Evolutionary conservation across 2,797 vertebrate species (phyloP).

Genomic region (Bufotes viridis): DNA sequence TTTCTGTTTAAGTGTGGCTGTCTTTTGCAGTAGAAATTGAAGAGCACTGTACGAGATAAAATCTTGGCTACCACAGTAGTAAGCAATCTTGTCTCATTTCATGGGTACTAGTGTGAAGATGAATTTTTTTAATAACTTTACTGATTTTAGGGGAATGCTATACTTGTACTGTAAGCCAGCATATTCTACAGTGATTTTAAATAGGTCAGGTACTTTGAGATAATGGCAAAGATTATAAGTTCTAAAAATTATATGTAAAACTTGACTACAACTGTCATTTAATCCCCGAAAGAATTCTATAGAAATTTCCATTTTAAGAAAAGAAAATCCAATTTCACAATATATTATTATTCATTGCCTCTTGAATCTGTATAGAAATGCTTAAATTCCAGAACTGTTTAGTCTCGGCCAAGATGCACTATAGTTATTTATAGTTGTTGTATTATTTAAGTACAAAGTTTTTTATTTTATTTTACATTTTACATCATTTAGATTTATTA

Average conservation of each 20-base stretch:
- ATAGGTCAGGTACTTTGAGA: conserved; percentile 27
- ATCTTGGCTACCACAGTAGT: conserved; percentile 9
- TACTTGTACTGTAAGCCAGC: background rate
- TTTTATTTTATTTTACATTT: background rate
- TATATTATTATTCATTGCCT: background rate
- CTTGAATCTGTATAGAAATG: background rate
- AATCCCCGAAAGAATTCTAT: background rate
- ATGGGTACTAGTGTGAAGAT: conserved; percentile 37
- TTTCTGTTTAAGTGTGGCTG: conserved; percentile 13
- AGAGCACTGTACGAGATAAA: conserved; percentile 10
- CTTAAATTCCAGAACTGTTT: background rate
- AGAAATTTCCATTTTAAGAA: background rate
- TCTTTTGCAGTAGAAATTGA: background rate
- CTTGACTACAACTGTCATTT: conserved; percentile 3
- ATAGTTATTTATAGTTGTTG: background rate
- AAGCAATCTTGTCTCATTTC: conserved; percentile 36
- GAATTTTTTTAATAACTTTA: conserved; percentile 26
- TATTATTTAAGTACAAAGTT: background rate
- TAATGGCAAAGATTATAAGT: conserved; percentile 10
- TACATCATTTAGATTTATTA: background rate
- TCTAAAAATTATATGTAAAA: conserved; percentile 18
- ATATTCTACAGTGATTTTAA: background rate
- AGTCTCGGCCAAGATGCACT: background rate
- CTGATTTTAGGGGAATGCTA: background rate
- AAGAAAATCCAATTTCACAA: background rate